These are phyloP conservation scores for Manis pentadactyla DNA, from an alignment of 2,797 vertebrate genomes.

Conservation along the genomic window DNA sequence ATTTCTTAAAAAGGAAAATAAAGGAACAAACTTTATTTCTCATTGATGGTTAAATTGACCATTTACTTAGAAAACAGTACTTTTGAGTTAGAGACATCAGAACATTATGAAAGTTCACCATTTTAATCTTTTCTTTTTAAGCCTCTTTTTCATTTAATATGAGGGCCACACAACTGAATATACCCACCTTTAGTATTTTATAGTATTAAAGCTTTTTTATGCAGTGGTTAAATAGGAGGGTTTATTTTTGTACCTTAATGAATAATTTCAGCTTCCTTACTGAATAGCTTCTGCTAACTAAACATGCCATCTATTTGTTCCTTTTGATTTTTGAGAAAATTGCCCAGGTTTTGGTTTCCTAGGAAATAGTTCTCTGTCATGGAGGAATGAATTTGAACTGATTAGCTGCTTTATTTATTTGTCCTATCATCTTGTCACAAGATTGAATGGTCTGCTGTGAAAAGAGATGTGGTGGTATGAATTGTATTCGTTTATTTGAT, in stretches of 20 bases:
- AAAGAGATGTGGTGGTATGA: not conserved
- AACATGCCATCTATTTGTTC: constrained; percentile 72
- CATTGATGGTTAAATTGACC: constrained; percentile 13
- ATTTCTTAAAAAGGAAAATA: not conserved
- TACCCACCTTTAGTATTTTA: not conserved
- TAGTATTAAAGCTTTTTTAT: constrained; percentile 27
- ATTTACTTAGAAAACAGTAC: constrained; percentile 36
- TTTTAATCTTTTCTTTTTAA: constrained; percentile 53
- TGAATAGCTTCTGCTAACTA: constrained; percentile 68
- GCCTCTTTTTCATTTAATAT: constrained; percentile 41
- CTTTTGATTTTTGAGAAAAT: constrained; percentile 75
- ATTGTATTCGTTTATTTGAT: not conserved
- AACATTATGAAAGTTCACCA: constrained; percentile 33
- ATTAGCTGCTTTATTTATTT: constrained; percentile 67
- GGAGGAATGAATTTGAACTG: constrained; percentile 67
- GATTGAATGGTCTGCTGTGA: constrained; percentile 24
- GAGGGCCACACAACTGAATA: not conserved
- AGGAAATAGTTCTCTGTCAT: constrained; percentile 63
- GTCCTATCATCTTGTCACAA: constrained; percentile 53
- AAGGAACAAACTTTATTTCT: constrained; percentile 45
- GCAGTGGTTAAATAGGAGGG: constrained; percentile 40
- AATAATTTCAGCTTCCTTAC: constrained; percentile 59
- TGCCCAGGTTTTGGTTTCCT: constrained; percentile 69
- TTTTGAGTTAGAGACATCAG: not conserved
- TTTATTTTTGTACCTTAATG: constrained; percentile 46